These are phyloP conservation scores for Sipunculus nudus DNA, from an alignment of 2,888 invertebrate genomes.

Conservation along the genomic window DNA sequence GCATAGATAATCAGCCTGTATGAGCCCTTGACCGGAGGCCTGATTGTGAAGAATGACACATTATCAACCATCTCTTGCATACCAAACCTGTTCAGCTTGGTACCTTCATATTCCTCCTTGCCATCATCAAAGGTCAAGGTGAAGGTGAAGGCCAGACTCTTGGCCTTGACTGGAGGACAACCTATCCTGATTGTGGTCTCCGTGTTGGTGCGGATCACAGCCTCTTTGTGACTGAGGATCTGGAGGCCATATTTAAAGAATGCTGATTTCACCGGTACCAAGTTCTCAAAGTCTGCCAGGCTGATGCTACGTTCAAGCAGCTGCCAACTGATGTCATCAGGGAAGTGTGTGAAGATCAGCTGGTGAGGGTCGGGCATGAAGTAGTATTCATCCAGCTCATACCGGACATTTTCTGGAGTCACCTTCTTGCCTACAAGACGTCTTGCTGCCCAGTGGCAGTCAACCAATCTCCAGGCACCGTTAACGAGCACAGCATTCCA, in stretches of 20 bases:
- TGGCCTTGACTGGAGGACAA: slow-evolving; percentile 57
- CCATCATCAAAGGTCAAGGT: slow-evolving; percentile 63
- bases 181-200: slow-evolving; percentile 61
- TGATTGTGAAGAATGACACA: slow-evolving; percentile 63
- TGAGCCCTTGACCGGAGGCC: slow-evolving; percentile 60
- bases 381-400: slow-evolving; percentile 66
- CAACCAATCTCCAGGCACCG: slow-evolving; percentile 65
- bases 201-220: slow-evolving; percentile 60
- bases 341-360: slow-evolving; percentile 66
- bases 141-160: slow-evolving; percentile 64
- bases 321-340: slow-evolving; percentile 66
- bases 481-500: slow-evolving; percentile 67
- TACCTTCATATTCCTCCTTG: slow-evolving; percentile 55
- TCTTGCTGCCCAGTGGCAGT: slow-evolving; percentile 66
- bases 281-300: slow-evolving; percentile 65
- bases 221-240: slow-evolving; percentile 64
- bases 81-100: slow-evolving; percentile 59
- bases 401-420: slow-evolving; percentile 60
- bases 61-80: slow-evolving; percentile 64
- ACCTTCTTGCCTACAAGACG: slow-evolving; percentile 66
- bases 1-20: slow-evolving; percentile 66
- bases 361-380: slow-evolving; percentile 66
- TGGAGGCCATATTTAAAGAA: slow-evolving; percentile 67
- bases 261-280: slow-evolving; percentile 66
- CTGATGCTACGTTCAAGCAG: slow-evolving; percentile 58